Conservation (phyloP, 2,797 vertebrate species). For the Discoglossus pictus region DNA sequence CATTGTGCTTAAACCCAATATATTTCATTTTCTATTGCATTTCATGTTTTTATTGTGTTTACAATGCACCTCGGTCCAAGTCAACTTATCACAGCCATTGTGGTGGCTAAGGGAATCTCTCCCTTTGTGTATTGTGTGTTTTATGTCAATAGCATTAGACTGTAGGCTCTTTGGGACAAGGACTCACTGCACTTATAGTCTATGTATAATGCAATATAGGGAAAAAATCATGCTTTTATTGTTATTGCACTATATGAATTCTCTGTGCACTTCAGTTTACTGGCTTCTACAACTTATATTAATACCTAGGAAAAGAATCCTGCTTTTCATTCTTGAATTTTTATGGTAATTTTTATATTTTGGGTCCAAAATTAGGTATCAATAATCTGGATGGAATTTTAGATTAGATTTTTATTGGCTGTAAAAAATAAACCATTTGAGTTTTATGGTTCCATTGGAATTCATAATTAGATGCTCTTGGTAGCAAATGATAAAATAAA, state of each 20-base stretch:
- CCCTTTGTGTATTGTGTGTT: too few relatives aligned
- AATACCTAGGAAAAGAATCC: slow-evolving; percentile 18
- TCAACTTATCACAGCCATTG: too few relatives aligned
- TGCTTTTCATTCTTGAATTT: slow-evolving; percentile 20
- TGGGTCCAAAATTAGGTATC: slow-evolving; percentile 46
- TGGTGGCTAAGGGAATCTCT: too few relatives aligned
- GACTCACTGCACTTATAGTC: too few relatives aligned
- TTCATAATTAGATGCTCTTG: slow-evolving; percentile 47
- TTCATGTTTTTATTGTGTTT: too few relatives aligned
- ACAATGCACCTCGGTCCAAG: too few relatives aligned
- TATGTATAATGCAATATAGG: slow-evolving; percentile 14
- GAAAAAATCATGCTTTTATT: slow-evolving; percentile 7
- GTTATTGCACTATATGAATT: slow-evolving; percentile 25
- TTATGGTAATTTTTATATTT: slow-evolving; percentile 46
- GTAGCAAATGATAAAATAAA: slow-evolving; percentile 48
- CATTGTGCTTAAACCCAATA: too few relatives aligned
- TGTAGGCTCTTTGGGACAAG: slow-evolving; percentile 34
- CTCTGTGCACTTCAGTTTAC: slow-evolving; percentile 23
- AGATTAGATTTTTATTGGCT: slow-evolving; percentile 50
- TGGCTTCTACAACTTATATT: slow-evolving; percentile 19
- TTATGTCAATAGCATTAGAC: too few relatives aligned
- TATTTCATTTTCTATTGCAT: too few relatives aligned
- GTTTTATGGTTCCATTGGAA: slow-evolving; percentile 46
- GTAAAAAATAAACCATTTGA: slow-evolving; percentile 46
- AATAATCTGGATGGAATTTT: slow-evolving; percentile 47